Percentiles rank a stretch among this genome's conserved stretches.
Conservation (phyloP, 2,888 invertebrate species). For the Pheosia gnoma region DNA sequence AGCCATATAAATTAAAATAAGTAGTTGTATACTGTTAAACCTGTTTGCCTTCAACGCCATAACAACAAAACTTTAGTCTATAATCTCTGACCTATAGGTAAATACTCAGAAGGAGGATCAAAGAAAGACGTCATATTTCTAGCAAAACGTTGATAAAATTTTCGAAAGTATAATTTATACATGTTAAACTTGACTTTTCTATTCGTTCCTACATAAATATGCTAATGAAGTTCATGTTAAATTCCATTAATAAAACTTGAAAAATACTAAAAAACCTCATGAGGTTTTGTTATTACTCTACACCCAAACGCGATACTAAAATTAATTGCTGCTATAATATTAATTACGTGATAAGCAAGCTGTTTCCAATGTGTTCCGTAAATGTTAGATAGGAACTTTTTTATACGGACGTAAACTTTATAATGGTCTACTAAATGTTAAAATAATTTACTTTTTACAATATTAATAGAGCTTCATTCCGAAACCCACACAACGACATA, state of each 20-base stretch:
- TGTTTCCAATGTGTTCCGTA: constrained; percentile 1
- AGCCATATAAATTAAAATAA: too few species aligned
- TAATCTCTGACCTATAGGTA: neutral
- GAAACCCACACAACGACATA: too few species aligned
- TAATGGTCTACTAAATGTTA: too few species aligned
- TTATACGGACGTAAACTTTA: too few species aligned
- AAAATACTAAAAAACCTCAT: constrained; percentile 29
- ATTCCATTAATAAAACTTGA: constrained; percentile 35
- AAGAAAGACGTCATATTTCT: too few species aligned
- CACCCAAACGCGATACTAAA: constrained; percentile 16
- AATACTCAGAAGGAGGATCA: neutral
- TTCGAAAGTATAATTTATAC: too few species aligned
- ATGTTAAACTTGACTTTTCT: neutral
- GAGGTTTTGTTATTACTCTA: constrained; percentile 18
- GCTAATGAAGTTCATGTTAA: constrained; percentile 17
- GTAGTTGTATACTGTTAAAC: neutral
- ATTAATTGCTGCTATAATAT: constrained; percentile 16
- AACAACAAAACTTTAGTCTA: neutral
- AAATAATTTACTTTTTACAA: too few species aligned
- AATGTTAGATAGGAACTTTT: neutral
- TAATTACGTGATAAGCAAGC: constrained; percentile 31
- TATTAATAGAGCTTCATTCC: too few species aligned
- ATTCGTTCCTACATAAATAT: neutral
- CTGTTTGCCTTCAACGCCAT: neutral
- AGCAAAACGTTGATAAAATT: too few species aligned